These are phyloP conservation scores for Luidia sarsii DNA, from an alignment of 53 echinoderm and acorn worm species.

Conservation along the genomic window DNA sequence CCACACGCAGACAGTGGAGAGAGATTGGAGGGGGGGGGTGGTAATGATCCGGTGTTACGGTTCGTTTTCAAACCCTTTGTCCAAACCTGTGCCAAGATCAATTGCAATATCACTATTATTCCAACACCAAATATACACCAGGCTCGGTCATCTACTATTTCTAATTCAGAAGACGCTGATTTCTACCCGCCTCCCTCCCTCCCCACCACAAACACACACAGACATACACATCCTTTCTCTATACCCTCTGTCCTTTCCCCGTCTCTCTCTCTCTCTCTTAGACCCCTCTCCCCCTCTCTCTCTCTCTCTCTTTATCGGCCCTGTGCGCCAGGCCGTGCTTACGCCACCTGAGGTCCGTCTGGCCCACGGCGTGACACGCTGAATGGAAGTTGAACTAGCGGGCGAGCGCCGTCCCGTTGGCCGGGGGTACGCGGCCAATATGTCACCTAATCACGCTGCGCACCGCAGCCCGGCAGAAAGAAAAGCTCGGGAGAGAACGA, in stretches of 20 bases:
- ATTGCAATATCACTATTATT: slow-evolving; percentile 51
- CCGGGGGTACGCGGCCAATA: slow-evolving; percentile 36
- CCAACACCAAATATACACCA: slow-evolving; percentile 50
- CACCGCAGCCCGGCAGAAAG: background rate
- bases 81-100: slow-evolving; percentile 25
- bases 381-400: slow-evolving; percentile 20
- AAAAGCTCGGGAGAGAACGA: too few species aligned
- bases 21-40: too few species aligned
- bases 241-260: background rate
- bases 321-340: slow-evolving; percentile 6
- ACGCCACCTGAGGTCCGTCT: slow-evolving; percentile 49
- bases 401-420: slow-evolving; percentile 8
- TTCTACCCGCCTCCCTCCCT: background rate
- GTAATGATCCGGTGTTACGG: too few species aligned
- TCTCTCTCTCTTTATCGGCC: background rate
- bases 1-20: too few species aligned
- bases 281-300: background rate
- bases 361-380: slow-evolving; percentile 47
- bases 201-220: too few species aligned
- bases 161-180: slow-evolving; percentile 35
- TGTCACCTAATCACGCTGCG: slow-evolving; percentile 19
- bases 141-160: slow-evolving; percentile 53
- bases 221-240: too few species aligned
- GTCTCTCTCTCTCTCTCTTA: too few species aligned
- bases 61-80: slow-evolving; percentile 41